These are phyloP conservation scores for Scophthalmus maximus DNA, from an alignment of 2,113 vertebrate genomes.

Conservation along the genomic window DNA sequence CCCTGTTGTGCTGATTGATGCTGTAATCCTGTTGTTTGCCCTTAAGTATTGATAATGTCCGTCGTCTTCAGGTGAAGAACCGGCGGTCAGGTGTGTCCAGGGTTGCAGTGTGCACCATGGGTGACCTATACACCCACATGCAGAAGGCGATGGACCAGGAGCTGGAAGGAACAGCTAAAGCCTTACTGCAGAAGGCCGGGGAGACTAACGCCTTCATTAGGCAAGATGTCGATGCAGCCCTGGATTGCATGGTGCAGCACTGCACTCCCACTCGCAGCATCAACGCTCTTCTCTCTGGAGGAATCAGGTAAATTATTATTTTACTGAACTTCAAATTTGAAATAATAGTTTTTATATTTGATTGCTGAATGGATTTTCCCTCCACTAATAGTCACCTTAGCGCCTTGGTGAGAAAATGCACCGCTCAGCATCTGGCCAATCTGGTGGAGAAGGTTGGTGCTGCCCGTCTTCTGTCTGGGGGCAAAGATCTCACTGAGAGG, in stretches of 20 bases:
- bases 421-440: slow-evolving; percentile 88
- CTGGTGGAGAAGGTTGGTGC: slow-evolving; percentile 87
- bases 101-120: slow-evolving; percentile 90
- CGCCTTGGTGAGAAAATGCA: slow-evolving; percentile 88
- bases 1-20: too few relatives aligned
- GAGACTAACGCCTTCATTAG: slow-evolving; percentile 94
- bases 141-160: slow-evolving; percentile 96
- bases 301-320: slow-evolving; percentile 86
- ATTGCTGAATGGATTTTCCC: slow-evolving; percentile 1
- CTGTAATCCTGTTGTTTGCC: too few relatives aligned
- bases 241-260: slow-evolving; percentile 92
- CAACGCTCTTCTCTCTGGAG: slow-evolving; percentile 89
- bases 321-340: not conserved
- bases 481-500: slow-evolving; percentile 85
- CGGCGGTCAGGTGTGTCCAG: slow-evolving; percentile 95
- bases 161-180: slow-evolving; percentile 89
- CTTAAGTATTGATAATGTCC: not conserved
- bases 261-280: slow-evolving; percentile 90
- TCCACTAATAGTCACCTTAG: slow-evolving; percentile 88
- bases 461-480: slow-evolving; percentile 84
- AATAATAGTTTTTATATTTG: not conserved
- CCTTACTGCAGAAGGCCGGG: slow-evolving; percentile 91
- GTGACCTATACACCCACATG: slow-evolving; percentile 89
- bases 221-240: slow-evolving; percentile 91
- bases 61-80: slow-evolving; percentile 90